Percentiles rank a stretch among this genome's conserved stretches.
These are phyloP conservation scores for Polydrusus tereticollis DNA, from an alignment of 2,888 invertebrate species.

Conservation along the genomic window DNA sequence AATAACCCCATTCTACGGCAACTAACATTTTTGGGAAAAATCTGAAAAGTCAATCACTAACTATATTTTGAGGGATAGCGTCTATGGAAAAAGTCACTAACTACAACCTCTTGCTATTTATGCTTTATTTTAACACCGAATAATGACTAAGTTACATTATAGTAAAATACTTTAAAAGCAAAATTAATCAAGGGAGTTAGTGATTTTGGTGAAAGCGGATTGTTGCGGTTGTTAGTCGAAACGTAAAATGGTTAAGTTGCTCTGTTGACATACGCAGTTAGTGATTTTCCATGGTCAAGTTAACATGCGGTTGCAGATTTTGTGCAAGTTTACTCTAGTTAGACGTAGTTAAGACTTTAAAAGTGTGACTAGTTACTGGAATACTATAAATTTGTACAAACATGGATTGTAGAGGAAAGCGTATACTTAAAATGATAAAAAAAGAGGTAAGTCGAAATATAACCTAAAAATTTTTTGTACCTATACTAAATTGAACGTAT, in stretches of 20 bases:
- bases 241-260: background rate
- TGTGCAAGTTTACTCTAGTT: background rate
- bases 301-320: background rate
- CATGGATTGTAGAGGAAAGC: constrained; percentile 8
- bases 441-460: constrained; percentile 11
- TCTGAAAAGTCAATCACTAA: background rate
- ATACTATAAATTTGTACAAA: constrained; percentile 3
- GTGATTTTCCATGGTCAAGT: background rate
- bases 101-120: too few species aligned
- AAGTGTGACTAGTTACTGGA: constrained; percentile 10
- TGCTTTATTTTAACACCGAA: background rate
- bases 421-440: constrained; percentile 12
- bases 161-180: background rate
- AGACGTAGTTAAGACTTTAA: too few species aligned
- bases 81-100: background rate
- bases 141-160: background rate
- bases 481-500: constrained; percentile 10
- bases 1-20: background rate
- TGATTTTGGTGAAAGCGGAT: background rate
- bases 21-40: background rate
- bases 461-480: background rate
- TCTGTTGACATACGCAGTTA: background rate
- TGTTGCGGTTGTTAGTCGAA: background rate
- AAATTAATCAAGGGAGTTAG: background rate
- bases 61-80: background rate